A percentile compares a stretch with the other conserved stretches of the same genome.
These are phyloP conservation scores for Gymnoscelis rufifasciata DNA, from an alignment of 2,888 invertebrate species.

Conservation along the genomic window DNA sequence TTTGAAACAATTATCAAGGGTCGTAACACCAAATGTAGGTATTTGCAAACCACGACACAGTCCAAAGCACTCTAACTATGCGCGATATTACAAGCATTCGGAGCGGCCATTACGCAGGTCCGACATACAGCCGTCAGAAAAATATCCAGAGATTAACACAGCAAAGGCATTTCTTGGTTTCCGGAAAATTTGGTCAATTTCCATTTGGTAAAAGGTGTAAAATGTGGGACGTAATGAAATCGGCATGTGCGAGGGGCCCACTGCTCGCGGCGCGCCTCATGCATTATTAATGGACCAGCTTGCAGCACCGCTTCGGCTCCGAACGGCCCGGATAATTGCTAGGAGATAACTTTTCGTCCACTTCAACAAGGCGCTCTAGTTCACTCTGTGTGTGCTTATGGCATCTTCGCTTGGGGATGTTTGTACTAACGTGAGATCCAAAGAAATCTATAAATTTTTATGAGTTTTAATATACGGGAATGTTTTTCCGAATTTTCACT, in stretches of 20 bases:
- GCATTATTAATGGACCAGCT: slow-evolving; percentile 12
- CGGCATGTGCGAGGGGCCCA: neutral
- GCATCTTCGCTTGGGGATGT: neutral
- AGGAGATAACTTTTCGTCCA: neutral
- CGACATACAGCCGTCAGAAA: neutral
- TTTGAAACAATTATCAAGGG: too few relatives aligned
- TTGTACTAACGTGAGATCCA: too few relatives aligned
- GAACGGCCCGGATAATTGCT: slow-evolving; percentile 7
- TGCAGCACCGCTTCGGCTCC: slow-evolving; percentile 8
- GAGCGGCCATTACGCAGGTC: too few relatives aligned
- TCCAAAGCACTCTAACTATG: too few relatives aligned
- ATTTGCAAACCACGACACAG: too few relatives aligned
- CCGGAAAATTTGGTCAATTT: neutral
- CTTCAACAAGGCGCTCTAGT: neutral
- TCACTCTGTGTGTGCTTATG: neutral
- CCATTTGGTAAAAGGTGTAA: neutral
- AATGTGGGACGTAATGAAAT: slow-evolving; percentile 8
- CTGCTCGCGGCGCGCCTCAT: neutral
- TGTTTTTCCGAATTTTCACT: too few relatives aligned
- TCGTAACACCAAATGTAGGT: too few relatives aligned
- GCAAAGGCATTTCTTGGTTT: neutral
- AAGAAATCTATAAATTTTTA: too few relatives aligned
- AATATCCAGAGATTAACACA: neutral
- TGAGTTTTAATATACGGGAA: too few relatives aligned
- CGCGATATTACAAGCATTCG: too few relatives aligned